A percentile compares a stretch with the other conserved stretches of the same genome.
Conservation (phyloP, 1,140 invertebrate genomes). For the Bacillus rossius region DNA sequence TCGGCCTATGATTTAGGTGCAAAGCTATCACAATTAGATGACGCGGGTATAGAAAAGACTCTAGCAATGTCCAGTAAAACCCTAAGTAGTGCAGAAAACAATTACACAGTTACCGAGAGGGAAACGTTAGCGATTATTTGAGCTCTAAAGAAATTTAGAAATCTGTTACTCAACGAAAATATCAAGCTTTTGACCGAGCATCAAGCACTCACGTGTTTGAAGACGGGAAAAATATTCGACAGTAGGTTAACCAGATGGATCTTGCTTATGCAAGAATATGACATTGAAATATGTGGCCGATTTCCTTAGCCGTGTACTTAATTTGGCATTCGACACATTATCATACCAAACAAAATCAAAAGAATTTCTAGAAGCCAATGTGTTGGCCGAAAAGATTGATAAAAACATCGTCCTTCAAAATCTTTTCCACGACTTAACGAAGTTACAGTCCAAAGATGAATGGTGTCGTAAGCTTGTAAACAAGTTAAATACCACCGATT, state of each 20-base stretch:
- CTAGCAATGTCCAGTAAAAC: constrained; percentile 25
- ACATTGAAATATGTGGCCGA: too few relatives aligned
- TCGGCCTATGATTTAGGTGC: constrained; percentile 25
- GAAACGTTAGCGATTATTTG: constrained; percentile 41
- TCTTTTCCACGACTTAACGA: too few relatives aligned
- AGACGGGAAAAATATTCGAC: neutral
- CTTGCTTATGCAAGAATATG: neutral
- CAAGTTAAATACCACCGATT: too few relatives aligned
- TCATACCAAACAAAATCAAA: too few relatives aligned
- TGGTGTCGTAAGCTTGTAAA: too few relatives aligned
- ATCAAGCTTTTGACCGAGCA: constrained; percentile 39
- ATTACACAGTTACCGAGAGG: constrained; percentile 30
- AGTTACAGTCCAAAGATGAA: too few relatives aligned
- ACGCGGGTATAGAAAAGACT: constrained; percentile 9
- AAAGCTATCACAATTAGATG: constrained; percentile 24
- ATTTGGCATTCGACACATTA: too few relatives aligned
- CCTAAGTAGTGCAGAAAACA: constrained; percentile 22
- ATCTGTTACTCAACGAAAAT: constrained; percentile 26
- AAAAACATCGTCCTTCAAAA: too few relatives aligned
- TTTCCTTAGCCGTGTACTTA: too few relatives aligned
- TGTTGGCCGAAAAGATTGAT: too few relatives aligned
- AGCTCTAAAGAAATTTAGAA: constrained; percentile 33
- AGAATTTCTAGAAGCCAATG: too few relatives aligned
- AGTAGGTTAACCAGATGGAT: neutral
- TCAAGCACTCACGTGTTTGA: constrained; percentile 34